phyloP scores from a whole-genome alignment of 2,888 invertebrate genomes.

The Oxycera nigricornis region DNA sequence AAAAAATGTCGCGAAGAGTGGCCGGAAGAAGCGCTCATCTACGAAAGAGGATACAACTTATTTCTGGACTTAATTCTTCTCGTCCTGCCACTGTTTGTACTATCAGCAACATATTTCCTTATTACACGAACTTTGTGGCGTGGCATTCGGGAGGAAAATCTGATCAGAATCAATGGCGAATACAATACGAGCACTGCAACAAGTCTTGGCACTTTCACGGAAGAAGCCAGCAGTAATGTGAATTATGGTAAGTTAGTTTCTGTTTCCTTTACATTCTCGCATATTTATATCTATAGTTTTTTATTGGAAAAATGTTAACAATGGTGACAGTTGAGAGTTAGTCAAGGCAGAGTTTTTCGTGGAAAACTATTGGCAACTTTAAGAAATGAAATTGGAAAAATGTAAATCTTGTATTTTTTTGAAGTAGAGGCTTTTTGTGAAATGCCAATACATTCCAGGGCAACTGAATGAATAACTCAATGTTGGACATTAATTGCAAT shows the following conservation, averaged over 20 bases:
- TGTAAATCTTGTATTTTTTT: no score
- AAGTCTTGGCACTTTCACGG: neutral
- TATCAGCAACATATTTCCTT: constrained; percentile 70
- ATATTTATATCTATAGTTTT: no score
- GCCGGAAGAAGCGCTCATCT: constrained; percentile 66
- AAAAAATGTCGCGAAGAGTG: constrained; percentile 70
- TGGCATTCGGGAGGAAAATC: constrained; percentile 59
- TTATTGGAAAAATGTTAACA: no score
- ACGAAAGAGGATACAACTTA: constrained; percentile 70
- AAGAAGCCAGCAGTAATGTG: neutral
- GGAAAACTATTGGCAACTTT: no score
- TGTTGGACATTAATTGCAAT: no score
- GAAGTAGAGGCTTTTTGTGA: no score
- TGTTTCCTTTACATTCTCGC: no score
- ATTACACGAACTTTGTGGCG: constrained; percentile 62
- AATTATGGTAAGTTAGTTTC: constrained; percentile 23
- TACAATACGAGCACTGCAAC: constrained; percentile 7
- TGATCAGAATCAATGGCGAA: neutral
- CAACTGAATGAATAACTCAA: no score
- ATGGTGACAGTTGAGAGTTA: no score
- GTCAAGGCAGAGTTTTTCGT: no score
- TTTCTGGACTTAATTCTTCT: constrained; percentile 70
- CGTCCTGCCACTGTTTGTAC: constrained; percentile 70
- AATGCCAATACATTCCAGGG: no score
- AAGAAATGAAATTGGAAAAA: no score